phyloP scores from a whole-genome alignment of 2,113 vertebrate genomes.

The Oxyura jamaicensis region DNA sequence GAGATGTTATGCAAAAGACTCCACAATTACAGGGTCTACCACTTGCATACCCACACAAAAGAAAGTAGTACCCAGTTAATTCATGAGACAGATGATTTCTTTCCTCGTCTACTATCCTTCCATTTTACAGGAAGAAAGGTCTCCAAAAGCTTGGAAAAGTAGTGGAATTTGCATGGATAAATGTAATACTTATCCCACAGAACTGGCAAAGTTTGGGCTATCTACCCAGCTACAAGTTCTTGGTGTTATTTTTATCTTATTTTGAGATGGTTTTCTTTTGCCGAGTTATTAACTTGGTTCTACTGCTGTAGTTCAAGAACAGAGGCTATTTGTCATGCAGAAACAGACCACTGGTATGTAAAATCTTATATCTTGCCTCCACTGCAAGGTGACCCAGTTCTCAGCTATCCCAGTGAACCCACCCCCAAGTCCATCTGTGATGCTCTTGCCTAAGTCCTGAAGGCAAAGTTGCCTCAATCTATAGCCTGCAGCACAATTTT shows the following conservation, averaged over 20 bases:
- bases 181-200: neutral
- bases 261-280: neutral
- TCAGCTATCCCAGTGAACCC: neutral
- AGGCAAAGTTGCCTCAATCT: neutral
- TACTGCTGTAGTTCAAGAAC: neutral
- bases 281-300: neutral
- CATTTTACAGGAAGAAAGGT: neutral
- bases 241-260: neutral
- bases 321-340: neutral
- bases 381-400: conserved; percentile 12
- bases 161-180: neutral
- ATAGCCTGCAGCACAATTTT: neutral
- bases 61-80: neutral
- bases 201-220: neutral
- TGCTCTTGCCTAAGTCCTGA: neutral
- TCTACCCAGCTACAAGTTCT: neutral
- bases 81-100: neutral
- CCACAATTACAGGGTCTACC: neutral
- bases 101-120: neutral
- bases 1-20: neutral
- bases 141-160: neutral
- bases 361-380: neutral
- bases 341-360: neutral
- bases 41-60: neutral
- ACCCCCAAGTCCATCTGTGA: neutral